These are phyloP conservation scores for Cyanoramphus novaezelandiae DNA, from an alignment of 2,113 vertebrate genomes.

Conservation along the genomic window DNA sequence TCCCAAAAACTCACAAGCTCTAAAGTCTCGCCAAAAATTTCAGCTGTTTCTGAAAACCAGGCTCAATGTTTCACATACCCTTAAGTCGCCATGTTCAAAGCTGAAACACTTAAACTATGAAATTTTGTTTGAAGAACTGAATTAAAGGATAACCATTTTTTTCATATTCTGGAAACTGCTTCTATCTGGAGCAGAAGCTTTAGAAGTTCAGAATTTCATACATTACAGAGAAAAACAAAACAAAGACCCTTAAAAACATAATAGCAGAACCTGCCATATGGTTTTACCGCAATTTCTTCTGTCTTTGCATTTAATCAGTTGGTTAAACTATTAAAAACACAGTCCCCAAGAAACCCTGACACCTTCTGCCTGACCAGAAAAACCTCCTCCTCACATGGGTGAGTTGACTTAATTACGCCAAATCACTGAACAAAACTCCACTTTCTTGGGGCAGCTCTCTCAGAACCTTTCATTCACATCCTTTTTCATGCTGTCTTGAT, in stretches of 20 bases:
- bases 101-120: background rate
- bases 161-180: background rate
- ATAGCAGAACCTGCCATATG: background rate
- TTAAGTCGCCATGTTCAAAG: background rate
- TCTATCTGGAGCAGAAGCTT: background rate
- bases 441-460: background rate
- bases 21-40: background rate
- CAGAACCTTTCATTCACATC: background rate
- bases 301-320: background rate
- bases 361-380: background rate
- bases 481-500: background rate
- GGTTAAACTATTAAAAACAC: background rate
- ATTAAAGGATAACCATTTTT: background rate
- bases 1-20: background rate
- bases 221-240: background rate
- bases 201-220: background rate
- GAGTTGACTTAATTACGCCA: background rate
- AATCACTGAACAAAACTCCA: background rate
- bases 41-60: background rate
- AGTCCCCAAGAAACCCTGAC: fast-evolving
- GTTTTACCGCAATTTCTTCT: background rate
- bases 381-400: background rate
- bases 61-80: background rate
- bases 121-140: background rate
- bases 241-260: background rate